Evolutionary conservation across 1,140 invertebrate species (phyloP).

Genomic region (Magallana gigas): DNA sequence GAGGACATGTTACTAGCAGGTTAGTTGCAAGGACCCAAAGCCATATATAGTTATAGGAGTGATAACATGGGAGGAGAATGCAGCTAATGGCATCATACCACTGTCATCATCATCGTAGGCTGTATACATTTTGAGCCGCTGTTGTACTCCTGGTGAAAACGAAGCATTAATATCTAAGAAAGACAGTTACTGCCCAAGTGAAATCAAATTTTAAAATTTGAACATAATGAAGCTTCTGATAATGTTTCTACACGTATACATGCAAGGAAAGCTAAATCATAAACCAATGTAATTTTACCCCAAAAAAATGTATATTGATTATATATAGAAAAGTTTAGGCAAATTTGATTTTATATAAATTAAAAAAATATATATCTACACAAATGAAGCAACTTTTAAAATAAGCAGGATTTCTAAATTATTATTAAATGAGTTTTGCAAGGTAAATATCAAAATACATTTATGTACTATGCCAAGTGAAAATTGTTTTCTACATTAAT

Average conservation of each 20-base stretch:
- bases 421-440: too few relatives aligned
- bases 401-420: too few relatives aligned
- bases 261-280: neutral
- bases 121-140: constrained; percentile 28
- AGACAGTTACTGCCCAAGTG: neutral
- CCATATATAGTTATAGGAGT: neutral
- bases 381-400: too few relatives aligned
- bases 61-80: neutral
- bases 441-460: too few relatives aligned
- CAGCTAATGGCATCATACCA: neutral
- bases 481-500: too few relatives aligned
- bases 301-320: too few relatives aligned
- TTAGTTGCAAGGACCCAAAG: constrained; percentile 8
- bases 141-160: constrained; percentile 24
- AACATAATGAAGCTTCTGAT: neutral
- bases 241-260: neutral
- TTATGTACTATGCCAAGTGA: too few relatives aligned
- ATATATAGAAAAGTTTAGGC: too few relatives aligned
- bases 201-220: neutral
- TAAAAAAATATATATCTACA: too few relatives aligned
- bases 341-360: too few relatives aligned
- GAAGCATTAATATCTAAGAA: constrained; percentile 12
- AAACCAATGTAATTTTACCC: too few relatives aligned
- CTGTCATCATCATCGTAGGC: neutral
- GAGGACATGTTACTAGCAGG: neutral